Evolutionary conservation across 2,888 invertebrate genomes (phyloP).

Genomic region (Lithophane semibrunnea): DNA sequence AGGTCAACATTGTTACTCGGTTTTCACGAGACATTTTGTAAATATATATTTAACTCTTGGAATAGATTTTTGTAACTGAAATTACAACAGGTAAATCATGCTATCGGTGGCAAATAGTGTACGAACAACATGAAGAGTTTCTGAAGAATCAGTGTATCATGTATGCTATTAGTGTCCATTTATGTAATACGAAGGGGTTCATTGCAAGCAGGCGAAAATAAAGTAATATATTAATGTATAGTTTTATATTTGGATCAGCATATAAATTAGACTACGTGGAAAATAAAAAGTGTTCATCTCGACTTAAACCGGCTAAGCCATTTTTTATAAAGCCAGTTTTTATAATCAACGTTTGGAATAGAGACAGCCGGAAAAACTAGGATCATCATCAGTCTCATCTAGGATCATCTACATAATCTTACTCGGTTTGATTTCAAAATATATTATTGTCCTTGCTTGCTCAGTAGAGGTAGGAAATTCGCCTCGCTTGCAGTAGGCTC

Average conservation of each 20-base stretch:
- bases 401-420: too few relatives aligned
- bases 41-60: slow-evolving; percentile 43
- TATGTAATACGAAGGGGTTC: neutral
- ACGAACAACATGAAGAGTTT: slow-evolving; percentile 2
- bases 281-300: neutral
- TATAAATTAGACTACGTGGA: neutral
- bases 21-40: slow-evolving; percentile 44
- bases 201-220: slow-evolving; percentile 30
- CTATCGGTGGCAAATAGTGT: slow-evolving; percentile 17
- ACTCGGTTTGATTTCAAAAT: neutral
- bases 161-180: neutral
- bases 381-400: neutral
- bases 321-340: slow-evolving; percentile 6
- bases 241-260: neutral
- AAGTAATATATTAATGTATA: neutral
- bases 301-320: neutral
- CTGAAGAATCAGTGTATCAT: slow-evolving; percentile 18
- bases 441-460: neutral
- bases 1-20: slow-evolving; percentile 11
- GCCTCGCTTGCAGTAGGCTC: slow-evolving; percentile 43
- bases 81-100: neutral
- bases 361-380: neutral
- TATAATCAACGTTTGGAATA: neutral
- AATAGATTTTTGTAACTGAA: slow-evolving; percentile 43
- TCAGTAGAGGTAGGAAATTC: neutral